Conservation (phyloP, 2,888 invertebrate species). For the Dolichomitus sp. region DNA sequence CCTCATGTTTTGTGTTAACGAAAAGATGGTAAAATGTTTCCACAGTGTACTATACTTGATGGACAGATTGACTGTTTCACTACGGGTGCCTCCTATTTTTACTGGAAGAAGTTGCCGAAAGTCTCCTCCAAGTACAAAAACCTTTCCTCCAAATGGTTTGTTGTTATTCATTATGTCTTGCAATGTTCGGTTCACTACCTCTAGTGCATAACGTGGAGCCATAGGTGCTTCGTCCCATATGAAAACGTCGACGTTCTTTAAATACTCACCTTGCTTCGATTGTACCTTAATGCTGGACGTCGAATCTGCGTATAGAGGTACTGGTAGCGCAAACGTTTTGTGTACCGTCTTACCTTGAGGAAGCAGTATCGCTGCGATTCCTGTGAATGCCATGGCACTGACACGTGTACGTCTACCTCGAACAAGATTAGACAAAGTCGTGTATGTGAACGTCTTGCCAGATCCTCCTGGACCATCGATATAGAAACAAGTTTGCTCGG, state of each 20-base stretch:
- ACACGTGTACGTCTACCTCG: no score
- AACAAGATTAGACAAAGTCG: constrained; percentile 60
- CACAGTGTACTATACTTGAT: constrained; percentile 63
- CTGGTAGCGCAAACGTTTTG: constrained; percentile 50
- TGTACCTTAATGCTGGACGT: constrained; percentile 48
- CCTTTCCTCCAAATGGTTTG: constrained; percentile 71
- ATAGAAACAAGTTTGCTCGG: no score
- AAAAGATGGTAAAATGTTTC: constrained; percentile 60
- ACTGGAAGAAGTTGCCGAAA: constrained; percentile 56
- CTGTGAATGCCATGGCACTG: no score
- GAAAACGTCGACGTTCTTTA: constrained; percentile 61
- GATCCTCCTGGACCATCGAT: no score
- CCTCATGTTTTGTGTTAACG: constrained; percentile 69
- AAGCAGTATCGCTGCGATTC: constrained; percentile 68
- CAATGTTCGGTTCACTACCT: constrained; percentile 67
- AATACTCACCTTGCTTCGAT: constrained; percentile 35
- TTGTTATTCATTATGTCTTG: constrained; percentile 70
- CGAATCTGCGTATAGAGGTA: no score
- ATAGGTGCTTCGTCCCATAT: constrained; percentile 74
- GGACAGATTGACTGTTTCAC: constrained; percentile 25
- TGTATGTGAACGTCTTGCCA: constrained; percentile 73
- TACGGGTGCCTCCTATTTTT: constrained; percentile 46
- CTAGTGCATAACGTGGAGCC: constrained; percentile 69
- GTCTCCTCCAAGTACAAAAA: constrained; percentile 67
- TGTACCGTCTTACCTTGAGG: constrained; percentile 81